Evolutionary conservation across 2,888 invertebrate genomes (phyloP), one percentile per base, ranked within the genome.

Genomic region (Macaria notata): DNA sequence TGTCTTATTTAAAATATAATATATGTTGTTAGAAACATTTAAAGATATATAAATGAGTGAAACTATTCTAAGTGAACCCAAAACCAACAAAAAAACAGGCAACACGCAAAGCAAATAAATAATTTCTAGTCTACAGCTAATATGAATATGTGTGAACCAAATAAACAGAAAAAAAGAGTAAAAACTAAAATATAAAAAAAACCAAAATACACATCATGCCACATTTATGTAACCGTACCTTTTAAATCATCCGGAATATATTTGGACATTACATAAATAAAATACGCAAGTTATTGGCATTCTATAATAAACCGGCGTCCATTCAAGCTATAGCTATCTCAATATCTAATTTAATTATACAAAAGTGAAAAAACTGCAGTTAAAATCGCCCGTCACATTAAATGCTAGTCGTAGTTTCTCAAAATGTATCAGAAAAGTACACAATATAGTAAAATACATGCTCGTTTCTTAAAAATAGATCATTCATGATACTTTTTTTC

Each of bases 131-230:
- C 56, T 46, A 66, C 67, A 69, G 76, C 81, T 83, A 85, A 83
- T 72, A 81, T 83, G 84, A 76, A 82, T 81, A 84, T 85, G 84
- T 87, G 86, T 86, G 83, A 78, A 73, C 70, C 44, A 48, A 51
- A 50, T 42, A 4, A 52, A 70, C 67, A 62, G 63, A 66, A 68
- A 64, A 64, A 64, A 70, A 62, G 62, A 41, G 8, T 41, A 41
- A 8, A 4, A 41, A 41, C 9, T 41, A 41, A 41, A 41, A 45
- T 45, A 64, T 64, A 66, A 65, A 54, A 56, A 52, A 46, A 62
- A 41, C 41, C 41, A 41, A 52, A 70, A 69, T 64, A 70, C 77
- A 84, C 79, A 82, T 72, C 86, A 86, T 85, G 86, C 84, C 71
- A 78, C 73, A 73, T 68, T 48, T 58, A 67, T 71, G 57, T 38